phyloP scores from a whole-genome alignment of 2,113 vertebrate genomes.

The Sander lucioperca region DNA sequence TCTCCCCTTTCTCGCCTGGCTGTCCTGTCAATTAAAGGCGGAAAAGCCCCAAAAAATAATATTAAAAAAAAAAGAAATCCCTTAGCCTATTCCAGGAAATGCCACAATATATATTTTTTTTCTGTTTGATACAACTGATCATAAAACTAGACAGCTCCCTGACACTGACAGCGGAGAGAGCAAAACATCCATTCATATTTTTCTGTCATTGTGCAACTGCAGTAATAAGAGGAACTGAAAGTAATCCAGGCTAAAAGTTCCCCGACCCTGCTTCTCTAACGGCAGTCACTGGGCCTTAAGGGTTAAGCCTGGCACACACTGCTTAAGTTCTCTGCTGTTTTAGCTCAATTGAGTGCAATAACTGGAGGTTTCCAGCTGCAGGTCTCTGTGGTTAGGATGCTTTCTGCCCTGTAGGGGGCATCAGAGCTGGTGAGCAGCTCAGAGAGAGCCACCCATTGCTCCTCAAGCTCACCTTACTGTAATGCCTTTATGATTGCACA shows the following conservation, averaged over 20 bases:
- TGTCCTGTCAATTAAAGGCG: no score
- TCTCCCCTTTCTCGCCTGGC: no score
- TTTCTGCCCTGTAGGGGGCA: constrained; percentile 74
- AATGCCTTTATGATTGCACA: constrained; percentile 13
- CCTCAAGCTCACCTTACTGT: constrained; percentile 32
- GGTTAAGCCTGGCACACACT: constrained; percentile 7
- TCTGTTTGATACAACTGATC: not conserved
- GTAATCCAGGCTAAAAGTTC: not conserved
- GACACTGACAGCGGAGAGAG: not conserved
- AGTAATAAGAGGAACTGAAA: constrained; percentile 42
- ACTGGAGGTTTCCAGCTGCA: constrained; percentile 43
- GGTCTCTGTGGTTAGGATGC: constrained; percentile 12
- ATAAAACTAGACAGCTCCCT: not conserved
- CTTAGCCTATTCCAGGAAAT: not conserved
- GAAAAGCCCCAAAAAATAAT: no score
- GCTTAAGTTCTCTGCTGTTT: constrained; percentile 29
- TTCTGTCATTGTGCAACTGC: constrained; percentile 26
- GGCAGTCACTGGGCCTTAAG: not conserved
- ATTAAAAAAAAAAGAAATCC: no score
- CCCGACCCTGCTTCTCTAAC: constrained; percentile 7
- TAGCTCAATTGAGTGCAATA: constrained; percentile 33
- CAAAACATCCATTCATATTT: constrained; percentile 16
- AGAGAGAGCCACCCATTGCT: constrained; percentile 20
- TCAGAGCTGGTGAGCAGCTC: constrained; percentile 55
- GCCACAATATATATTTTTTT: not conserved